Conservation (phyloP, 2,888 invertebrate species). For the Scaptomyza reducta region DNA sequence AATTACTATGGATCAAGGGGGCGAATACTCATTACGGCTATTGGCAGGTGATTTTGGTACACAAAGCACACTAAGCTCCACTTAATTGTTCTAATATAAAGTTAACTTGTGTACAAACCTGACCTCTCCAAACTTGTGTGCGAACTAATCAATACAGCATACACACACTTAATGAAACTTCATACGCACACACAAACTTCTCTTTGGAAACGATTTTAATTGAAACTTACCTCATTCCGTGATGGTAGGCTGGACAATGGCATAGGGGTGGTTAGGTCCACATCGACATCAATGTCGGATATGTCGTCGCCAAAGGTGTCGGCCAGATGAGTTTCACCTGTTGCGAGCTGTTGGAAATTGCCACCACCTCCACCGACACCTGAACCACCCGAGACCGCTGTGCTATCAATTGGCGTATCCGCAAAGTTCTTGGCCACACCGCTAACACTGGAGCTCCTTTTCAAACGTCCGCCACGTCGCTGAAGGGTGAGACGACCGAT, state of each 20-base stretch:
- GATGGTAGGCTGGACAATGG: conserved; percentile 85
- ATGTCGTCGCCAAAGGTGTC: conserved; percentile 93
- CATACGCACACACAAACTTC: not conserved
- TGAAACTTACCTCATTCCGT: conserved; percentile 81
- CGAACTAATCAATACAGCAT: conserved; percentile 2
- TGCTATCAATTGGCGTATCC: conserved; percentile 46
- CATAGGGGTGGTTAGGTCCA: conserved; percentile 88
- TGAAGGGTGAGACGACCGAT: conserved; percentile 89
- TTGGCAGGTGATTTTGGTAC: conserved; percentile 51
- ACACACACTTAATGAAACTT: not conserved
- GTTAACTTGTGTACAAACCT: not conserved
- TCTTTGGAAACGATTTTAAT: conserved; percentile 4
- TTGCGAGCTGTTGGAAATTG: conserved; percentile 88
- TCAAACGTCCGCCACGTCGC: conserved; percentile 84
- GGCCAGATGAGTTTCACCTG: conserved; percentile 90
- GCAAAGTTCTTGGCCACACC: conserved; percentile 61
- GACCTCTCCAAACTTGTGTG: not conserved
- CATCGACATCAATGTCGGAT: conserved; percentile 91
- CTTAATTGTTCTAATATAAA: conserved; percentile 8
- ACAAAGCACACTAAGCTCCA: conserved; percentile 17
- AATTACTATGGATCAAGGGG: not conserved
- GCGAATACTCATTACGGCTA: conserved; percentile 21
- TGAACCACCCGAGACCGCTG: conserved; percentile 39
- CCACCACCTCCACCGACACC: conserved; percentile 54
- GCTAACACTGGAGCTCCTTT: conserved; percentile 73